These are phyloP conservation scores for Lerista edwardsae DNA, from an alignment of 2,797 vertebrate species.

Conservation along the genomic window DNA sequence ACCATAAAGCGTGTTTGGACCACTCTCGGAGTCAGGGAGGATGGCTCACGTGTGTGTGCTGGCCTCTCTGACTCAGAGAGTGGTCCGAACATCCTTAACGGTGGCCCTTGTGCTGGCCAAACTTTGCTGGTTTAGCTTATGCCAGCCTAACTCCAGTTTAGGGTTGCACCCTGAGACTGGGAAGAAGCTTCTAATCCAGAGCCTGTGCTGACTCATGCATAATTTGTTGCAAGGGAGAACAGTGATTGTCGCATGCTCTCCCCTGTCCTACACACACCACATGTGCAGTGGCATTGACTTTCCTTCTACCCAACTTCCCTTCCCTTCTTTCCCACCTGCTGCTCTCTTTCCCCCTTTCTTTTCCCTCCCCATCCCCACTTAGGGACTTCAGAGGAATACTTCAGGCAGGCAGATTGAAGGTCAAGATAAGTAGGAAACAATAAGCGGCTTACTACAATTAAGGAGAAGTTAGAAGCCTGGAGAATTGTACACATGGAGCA, in stretches of 20 bases:
- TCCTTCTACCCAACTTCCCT: constrained; percentile 32
- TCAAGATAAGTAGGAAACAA: constrained; percentile 63
- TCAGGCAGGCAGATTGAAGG: constrained; percentile 36
- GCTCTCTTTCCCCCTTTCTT: constrained; percentile 40
- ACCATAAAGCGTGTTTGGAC: too few species aligned
- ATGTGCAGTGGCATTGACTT: background rate
- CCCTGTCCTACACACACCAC: accelerated
- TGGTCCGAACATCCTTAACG: too few species aligned
- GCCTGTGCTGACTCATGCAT: background rate
- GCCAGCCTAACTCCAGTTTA: too few species aligned
- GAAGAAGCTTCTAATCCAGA: background rate
- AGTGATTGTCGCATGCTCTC: background rate
- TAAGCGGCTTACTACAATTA: constrained; percentile 52
- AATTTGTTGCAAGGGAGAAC: constrained; percentile 41
- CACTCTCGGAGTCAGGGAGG: too few species aligned
- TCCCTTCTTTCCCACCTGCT: constrained; percentile 31
- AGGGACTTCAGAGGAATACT: constrained; percentile 62
- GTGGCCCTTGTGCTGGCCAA: too few species aligned
- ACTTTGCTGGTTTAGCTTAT: background rate
- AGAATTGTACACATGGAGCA: constrained; percentile 38
- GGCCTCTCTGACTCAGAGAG: too few species aligned
- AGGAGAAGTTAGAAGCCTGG: constrained; percentile 42
- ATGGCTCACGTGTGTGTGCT: too few species aligned
- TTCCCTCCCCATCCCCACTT: constrained; percentile 45
- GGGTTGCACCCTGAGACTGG: too few species aligned